A percentile compares a stretch with the other conserved stretches of the same genome.
phyloP scores from a whole-genome alignment of 2,797 vertebrate species.

The Neomorphus geoffroyi region DNA sequence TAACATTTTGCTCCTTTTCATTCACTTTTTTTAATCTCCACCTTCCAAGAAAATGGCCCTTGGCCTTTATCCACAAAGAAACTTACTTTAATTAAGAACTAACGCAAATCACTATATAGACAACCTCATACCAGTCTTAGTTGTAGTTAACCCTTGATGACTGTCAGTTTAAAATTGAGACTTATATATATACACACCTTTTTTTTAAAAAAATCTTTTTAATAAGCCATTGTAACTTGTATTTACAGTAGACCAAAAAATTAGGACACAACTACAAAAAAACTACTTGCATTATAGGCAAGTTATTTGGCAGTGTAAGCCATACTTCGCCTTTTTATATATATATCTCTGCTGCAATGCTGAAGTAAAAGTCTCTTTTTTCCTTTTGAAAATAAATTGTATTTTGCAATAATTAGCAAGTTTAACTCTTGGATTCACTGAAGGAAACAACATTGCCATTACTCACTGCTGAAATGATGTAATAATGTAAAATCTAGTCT shows the following conservation, averaged over 20 bases:
- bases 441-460: background rate
- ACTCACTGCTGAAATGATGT: background rate
- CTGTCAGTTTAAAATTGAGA: background rate
- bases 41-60: rapidly evolving
- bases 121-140: background rate
- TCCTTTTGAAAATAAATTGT: background rate
- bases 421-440: background rate
- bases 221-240: background rate
- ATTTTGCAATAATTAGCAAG: background rate
- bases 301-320: background rate
- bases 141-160: background rate
- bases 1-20: background rate
- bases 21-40: background rate
- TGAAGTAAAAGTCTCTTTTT: background rate
- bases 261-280: background rate
- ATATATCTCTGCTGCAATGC: background rate
- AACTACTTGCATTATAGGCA: background rate
- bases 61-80: background rate
- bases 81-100: background rate
- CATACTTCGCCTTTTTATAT: background rate
- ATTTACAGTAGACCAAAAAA: background rate
- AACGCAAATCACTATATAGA: background rate
- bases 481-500: background rate
- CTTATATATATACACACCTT: background rate
- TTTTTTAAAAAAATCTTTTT: background rate